These are phyloP conservation scores for Adrianichthys oophorus DNA, from an alignment of 2,797 vertebrate species.

Conservation along the genomic window DNA sequence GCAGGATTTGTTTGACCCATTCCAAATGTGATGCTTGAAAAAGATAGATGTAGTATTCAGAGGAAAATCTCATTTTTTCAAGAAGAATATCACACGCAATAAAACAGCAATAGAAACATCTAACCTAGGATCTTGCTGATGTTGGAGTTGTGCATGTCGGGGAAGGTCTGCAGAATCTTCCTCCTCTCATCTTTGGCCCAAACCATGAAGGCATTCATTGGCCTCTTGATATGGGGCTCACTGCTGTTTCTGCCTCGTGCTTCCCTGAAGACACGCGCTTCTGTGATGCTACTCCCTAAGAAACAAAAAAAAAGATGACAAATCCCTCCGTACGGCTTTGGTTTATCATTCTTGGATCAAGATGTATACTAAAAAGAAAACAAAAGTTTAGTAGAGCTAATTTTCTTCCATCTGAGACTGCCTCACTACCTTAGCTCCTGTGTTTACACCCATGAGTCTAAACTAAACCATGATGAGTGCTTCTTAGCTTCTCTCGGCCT, in stretches of 20 bases:
- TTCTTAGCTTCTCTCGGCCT: constrained; percentile 32
- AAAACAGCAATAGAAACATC: constrained; percentile 32
- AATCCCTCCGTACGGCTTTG: neutral
- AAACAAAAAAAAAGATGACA: constrained; percentile 15
- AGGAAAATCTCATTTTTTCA: no score
- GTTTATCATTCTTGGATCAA: constrained; percentile 2
- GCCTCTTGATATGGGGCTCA: constrained; percentile 94
- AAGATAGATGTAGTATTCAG: no score
- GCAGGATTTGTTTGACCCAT: neutral
- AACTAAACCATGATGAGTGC: constrained; percentile 47
- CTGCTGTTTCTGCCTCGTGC: constrained; percentile 88
- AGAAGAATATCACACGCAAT: neutral
- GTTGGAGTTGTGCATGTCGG: constrained; percentile 99
- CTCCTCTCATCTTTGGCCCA: constrained; percentile 97
- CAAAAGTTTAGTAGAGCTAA: constrained; percentile 8
- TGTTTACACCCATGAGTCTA: constrained; percentile 56
- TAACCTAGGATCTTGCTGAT: constrained; percentile 99
- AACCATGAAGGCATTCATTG: constrained; percentile 95
- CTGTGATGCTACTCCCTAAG: constrained; percentile 90
- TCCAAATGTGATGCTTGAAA: neutral
- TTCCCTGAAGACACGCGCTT: constrained; percentile 96
- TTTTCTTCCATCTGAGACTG: constrained; percentile 31
- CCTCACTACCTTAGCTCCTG: constrained; percentile 33
- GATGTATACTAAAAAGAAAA: constrained; percentile 25
- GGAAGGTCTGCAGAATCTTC: constrained; percentile 98